Conservation (phyloP, 2,113 vertebrate species). For the Catagonus wagneri region DNA sequence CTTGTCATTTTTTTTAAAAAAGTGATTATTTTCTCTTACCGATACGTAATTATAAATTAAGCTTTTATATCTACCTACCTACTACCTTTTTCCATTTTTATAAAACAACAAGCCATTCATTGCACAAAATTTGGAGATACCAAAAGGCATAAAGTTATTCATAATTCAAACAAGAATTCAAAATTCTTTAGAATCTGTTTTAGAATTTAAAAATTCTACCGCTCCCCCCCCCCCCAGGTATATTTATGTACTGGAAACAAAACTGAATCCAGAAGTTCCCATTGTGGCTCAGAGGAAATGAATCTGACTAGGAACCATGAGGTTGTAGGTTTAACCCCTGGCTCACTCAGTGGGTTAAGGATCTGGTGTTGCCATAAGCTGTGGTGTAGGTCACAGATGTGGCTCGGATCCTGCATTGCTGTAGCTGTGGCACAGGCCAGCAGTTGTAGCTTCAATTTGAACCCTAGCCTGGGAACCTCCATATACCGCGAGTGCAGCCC, state of each 20-base stretch:
- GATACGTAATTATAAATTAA: neutral
- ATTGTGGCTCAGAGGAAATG: no score
- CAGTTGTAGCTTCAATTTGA: no score
- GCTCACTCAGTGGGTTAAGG: no score
- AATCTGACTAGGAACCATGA: no score
- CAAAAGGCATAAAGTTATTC: slow-evolving; percentile 6
- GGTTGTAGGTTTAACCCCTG: no score
- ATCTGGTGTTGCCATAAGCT: no score
- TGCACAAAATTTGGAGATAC: neutral
- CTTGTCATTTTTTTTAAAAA: neutral
- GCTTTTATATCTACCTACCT: neutral
- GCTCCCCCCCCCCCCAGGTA: neutral
- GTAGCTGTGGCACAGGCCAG: no score
- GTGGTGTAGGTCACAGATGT: no score
- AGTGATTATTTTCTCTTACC: neutral
- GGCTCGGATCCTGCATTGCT: no score
- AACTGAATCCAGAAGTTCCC: neutral
- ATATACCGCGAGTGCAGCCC: no score
- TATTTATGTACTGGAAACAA: neutral
- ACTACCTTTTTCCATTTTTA: neutral
- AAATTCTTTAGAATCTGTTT: neutral
- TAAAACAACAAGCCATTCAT: neutral
- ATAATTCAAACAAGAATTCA: neutral
- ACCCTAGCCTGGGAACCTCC: no score
- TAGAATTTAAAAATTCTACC: neutral